Evolutionary conservation across 92 coral and sea anemone species (phyloP).

Genomic region (Pocillopora meandrina): DNA sequence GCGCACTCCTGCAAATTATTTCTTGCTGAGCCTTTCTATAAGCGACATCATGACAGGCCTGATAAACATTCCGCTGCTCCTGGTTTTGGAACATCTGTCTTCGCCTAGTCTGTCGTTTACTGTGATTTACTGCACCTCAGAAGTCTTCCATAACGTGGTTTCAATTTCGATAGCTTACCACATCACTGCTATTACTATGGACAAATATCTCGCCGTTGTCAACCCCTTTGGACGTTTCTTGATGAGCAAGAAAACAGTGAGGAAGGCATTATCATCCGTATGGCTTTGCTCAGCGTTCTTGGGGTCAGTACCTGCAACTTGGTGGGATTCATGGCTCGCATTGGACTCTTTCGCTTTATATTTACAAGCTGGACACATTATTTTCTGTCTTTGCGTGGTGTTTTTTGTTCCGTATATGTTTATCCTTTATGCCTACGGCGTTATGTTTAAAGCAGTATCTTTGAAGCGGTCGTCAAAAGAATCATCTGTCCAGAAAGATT

Average conservation of each 20-base stretch:
- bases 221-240: not conserved
- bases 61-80: conserved; percentile 17
- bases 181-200: conserved; percentile 28
- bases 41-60: conserved; percentile 30
- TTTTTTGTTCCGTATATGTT: conserved; percentile 30
- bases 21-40: conserved; percentile 20
- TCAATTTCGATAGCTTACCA: conserved; percentile 29
- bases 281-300: conserved; percentile 21
- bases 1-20: conserved; percentile 28
- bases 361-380: conserved; percentile 19
- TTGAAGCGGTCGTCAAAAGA: not conserved
- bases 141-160: conserved; percentile 15
- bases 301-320: conserved; percentile 14
- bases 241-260: not conserved
- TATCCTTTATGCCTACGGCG: conserved; percentile 19
- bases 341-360: not conserved
- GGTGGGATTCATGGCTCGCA: not conserved
- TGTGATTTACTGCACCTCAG: conserved; percentile 6
- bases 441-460: conserved; percentile 17
- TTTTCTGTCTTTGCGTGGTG: conserved; percentile 32
- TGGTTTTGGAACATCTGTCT: not conserved
- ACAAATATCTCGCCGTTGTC: conserved; percentile 15
- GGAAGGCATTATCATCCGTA: not conserved
- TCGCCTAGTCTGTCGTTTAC: not conserved
- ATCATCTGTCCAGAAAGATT: not conserved